Conservation (phyloP, 1,140 invertebrate species). For the Antheraea pernyi region DNA sequence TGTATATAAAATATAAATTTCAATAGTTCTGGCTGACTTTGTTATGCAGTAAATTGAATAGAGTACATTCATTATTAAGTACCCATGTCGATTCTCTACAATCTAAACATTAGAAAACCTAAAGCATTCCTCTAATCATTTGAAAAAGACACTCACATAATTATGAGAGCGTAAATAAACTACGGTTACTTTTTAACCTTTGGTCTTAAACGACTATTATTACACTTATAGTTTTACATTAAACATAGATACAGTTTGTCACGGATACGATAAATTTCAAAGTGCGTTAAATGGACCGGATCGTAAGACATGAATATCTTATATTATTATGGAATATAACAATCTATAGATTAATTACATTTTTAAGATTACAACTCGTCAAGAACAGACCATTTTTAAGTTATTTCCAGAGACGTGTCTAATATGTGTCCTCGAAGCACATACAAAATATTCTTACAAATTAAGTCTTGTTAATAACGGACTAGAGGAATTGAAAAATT, state of each 20-base stretch:
- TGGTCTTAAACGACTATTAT: not conserved
- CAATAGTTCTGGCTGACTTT: not conserved
- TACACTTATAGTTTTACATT: not conserved
- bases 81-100: not conserved
- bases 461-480: too few species aligned
- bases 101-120: not conserved
- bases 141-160: not conserved
- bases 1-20: not conserved
- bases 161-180: not conserved
- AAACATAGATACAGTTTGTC: not conserved
- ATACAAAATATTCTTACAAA: too few species aligned
- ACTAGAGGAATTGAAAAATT: too few species aligned
- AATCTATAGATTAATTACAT: too few species aligned
- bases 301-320: not conserved
- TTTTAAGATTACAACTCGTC: too few species aligned
- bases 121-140: not conserved
- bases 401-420: too few species aligned
- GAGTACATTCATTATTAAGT: not conserved
- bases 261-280: conserved; percentile 1
- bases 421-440: too few species aligned
- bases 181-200: not conserved
- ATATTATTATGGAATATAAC: too few species aligned
- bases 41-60: not conserved
- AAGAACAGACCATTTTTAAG: too few species aligned
- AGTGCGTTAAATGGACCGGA: not conserved